Evolutionary conservation across 2,888 invertebrate genomes (phyloP).

Genomic region (Chrysolina haemoptera): DNA sequence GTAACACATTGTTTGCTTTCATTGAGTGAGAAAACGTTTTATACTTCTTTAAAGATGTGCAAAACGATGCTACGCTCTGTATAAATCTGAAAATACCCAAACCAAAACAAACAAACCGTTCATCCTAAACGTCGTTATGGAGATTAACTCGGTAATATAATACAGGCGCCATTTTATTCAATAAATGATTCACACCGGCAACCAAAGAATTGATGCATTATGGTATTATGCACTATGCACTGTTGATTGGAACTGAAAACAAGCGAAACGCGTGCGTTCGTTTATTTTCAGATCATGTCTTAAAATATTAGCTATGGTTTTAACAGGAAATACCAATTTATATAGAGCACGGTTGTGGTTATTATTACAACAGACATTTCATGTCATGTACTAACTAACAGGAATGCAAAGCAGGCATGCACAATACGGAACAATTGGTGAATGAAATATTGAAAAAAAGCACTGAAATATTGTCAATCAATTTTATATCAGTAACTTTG

Average conservation of each 20-base stretch:
- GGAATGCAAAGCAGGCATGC: not conserved
- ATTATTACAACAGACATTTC: not conserved
- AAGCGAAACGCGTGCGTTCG: conserved; percentile 14
- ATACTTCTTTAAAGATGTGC: not conserved
- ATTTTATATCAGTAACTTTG: too few relatives aligned
- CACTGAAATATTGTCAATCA: too few relatives aligned
- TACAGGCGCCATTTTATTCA: conserved; percentile 11
- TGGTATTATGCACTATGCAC: conserved; percentile 16
- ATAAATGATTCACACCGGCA: conserved; percentile 21
- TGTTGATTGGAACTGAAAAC: conserved; percentile 9
- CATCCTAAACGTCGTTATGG: not conserved
- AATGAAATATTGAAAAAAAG: too few relatives aligned
- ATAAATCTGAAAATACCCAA: not conserved
- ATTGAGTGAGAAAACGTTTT: not conserved
- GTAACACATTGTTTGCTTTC: not conserved
- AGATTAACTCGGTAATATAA: conserved; percentile 11
- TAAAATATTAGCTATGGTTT: conserved; percentile 6
- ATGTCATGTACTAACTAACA: not conserved
- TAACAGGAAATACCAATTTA: conserved; percentile 20
- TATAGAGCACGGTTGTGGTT: not conserved
- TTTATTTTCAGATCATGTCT: conserved; percentile 20
- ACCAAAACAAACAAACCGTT: not conserved
- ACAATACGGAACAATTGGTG: not conserved
- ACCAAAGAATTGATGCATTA: conserved; percentile 16
- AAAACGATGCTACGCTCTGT: not conserved